Percentiles rank a stretch among this genome's conserved stretches.
Conservation (phyloP, 2,113 vertebrate genomes). For the Hoplias malabaricus region DNA sequence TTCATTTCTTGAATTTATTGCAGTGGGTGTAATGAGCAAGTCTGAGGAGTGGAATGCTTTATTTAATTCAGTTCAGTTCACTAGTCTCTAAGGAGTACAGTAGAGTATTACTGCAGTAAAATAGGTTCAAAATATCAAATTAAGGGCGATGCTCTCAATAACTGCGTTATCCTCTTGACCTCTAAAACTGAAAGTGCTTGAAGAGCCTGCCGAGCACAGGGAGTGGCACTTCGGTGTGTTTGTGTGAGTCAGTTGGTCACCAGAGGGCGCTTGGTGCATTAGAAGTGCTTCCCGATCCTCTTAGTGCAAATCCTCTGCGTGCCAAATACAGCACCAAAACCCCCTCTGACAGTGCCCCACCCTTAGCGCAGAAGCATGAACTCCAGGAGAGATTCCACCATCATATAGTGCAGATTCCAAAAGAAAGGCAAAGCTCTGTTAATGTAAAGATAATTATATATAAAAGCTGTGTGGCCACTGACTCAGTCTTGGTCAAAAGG, state of each 20-base stretch:
- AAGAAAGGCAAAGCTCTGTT: neutral
- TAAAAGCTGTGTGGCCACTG: neutral
- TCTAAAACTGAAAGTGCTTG: neutral
- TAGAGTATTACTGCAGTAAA: too few relatives aligned
- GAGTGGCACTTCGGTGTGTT: constrained; percentile 33
- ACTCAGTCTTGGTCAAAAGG: neutral
- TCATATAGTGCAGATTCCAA: neutral
- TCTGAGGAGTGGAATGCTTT: too few relatives aligned
- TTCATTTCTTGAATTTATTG: too few relatives aligned
- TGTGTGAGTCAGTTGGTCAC: neutral
- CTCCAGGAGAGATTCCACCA: neutral
- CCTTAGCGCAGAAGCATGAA: constrained; percentile 59
- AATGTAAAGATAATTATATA: neutral
- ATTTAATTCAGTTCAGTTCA: neutral
- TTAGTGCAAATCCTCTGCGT: constrained; percentile 23
- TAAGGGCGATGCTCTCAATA: neutral
- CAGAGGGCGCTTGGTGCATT: constrained; percentile 65
- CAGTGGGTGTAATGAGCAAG: too few relatives aligned
- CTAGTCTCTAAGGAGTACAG: neutral
- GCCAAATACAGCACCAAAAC: constrained; percentile 51
- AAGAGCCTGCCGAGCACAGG: constrained; percentile 16
- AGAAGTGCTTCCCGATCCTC: constrained; percentile 12
- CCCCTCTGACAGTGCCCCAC: constrained; percentile 66
- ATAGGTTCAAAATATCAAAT: neutral
- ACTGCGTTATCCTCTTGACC: neutral